Evolutionary conservation across 2,888 invertebrate genomes (phyloP).

Genomic region (Parapristionchus giblindavisi): DNA sequence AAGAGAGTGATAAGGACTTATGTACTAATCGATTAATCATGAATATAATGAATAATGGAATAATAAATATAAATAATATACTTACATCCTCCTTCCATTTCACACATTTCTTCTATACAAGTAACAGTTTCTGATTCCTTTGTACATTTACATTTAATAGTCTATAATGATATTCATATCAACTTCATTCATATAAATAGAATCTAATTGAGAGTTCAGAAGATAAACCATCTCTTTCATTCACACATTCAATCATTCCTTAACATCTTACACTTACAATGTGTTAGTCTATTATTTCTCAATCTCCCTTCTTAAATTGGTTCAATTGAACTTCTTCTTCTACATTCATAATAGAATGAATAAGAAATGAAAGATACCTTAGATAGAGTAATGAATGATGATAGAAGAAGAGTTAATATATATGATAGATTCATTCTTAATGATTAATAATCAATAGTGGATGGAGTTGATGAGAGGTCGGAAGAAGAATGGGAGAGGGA

Average conservation of each 20-base stretch:
- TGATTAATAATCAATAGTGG: background rate
- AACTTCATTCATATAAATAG: background rate
- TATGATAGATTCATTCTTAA: background rate
- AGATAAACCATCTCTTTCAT: no score
- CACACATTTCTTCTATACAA: conserved; percentile 55
- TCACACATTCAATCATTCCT: no score
- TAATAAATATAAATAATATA: conserved; percentile 8
- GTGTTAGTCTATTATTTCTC: no score
- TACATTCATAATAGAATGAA: no score
- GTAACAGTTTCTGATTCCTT: conserved; percentile 58
- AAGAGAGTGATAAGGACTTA: background rate
- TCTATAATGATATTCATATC: conserved; percentile 8
- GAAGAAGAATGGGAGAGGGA: conserved; percentile 1
- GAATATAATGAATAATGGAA: no score
- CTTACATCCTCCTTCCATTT: conserved; percentile 55
- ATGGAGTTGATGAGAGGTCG: background rate
- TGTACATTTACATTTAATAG: conserved; percentile 56
- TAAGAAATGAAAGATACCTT: conserved; percentile 9
- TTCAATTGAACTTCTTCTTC: background rate
- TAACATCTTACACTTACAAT: no score
- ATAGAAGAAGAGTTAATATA: background rate
- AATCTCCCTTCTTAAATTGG: background rate
- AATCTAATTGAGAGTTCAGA: background rate
- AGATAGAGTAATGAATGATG: background rate
- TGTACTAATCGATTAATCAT: no score